Evolutionary conservation across 2,797 vertebrate species (phyloP), one percentile per base, ranked within the genome.

Genomic region (Dicrostonyx torquatus): DNA sequence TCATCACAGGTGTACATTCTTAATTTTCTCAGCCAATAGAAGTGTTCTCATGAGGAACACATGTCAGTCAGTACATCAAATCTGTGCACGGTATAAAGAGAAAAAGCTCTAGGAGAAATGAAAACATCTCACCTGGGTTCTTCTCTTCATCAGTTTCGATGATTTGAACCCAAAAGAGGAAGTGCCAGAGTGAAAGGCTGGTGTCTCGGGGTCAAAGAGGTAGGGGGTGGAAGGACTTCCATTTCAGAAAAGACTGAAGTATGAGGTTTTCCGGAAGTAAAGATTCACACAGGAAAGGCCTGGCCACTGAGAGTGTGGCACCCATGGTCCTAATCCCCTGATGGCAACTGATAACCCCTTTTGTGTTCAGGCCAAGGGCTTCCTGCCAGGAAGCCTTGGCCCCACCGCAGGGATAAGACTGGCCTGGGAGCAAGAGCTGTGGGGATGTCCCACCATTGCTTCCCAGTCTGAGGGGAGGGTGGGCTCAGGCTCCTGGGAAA

Each of bases 211-310:
- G 72, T 24, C 17, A 75, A 55, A 72, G 90, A 84, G 29, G 60
- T 29, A 62, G 86, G 88, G 91, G 73, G 60, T 43, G 83, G 82
- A 86, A 93, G 73, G 77, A 70, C 55, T 90, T 97, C 84, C 22
- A 0, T 80, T 58, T 34, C 40, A 72, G 92, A 89, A 95, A 87
- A 96, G 75, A 48, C 43, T 26, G 62, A 97, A 91, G 88, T 85
- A 72, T 89, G 87, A 91, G 53, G 83, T 89, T 95, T 78, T 60
- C 77, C 0, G 48, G 89, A 95, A 95, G 89, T 91, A 88, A 91
- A 92, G 96, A 87, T 92, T 95, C 96, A 96, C 95, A 95, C 82
- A 97, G 97, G 95, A 97, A 97, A 96, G 92, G 86, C 94, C 95
- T 31, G 20, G 66, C 37, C 43, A 50, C 91, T 26, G 40, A 53